These are phyloP conservation scores for Physocephala rufipes DNA, from an alignment of 2,888 invertebrate species.

Conservation along the genomic window DNA sequence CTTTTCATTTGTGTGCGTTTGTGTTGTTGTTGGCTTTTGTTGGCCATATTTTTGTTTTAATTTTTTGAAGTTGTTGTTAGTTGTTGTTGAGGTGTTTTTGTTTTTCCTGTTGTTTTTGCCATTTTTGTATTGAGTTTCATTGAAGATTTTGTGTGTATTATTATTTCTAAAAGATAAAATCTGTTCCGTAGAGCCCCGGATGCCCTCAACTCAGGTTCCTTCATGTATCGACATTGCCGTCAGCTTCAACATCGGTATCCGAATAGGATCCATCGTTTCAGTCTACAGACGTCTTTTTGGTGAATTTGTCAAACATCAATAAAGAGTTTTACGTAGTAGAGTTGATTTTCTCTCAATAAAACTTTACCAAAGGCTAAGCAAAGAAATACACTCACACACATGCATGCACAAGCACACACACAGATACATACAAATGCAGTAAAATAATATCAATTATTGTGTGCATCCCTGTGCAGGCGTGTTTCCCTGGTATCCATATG, in stretches of 20 bases:
- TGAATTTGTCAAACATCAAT: conserved; percentile 13
- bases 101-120: conserved; percentile 21
- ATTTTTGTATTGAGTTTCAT: not conserved
- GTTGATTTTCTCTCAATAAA: conserved; percentile 27
- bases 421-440: no score
- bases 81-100: conserved; percentile 18
- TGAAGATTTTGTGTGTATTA: conserved; percentile 29
- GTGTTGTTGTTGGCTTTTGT: conserved; percentile 29
- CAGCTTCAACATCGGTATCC: not conserved
- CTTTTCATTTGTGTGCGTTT: conserved; percentile 29
- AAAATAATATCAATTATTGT: no score
- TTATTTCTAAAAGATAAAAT: conserved; percentile 37
- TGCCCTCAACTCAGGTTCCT: no score
- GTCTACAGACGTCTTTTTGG: conserved; percentile 15
- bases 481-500: not conserved
- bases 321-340: conserved; percentile 10
- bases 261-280: conserved; percentile 9
- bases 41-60: conserved; percentile 28
- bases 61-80: no score
- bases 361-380: not conserved
- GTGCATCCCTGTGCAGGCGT: conserved; percentile 22
- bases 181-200: no score
- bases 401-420: no score
- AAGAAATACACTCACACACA: no score
- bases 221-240: not conserved